Evolutionary conservation across 2,113 vertebrate genomes (phyloP).

Genomic region (Chaetura pelagica): DNA sequence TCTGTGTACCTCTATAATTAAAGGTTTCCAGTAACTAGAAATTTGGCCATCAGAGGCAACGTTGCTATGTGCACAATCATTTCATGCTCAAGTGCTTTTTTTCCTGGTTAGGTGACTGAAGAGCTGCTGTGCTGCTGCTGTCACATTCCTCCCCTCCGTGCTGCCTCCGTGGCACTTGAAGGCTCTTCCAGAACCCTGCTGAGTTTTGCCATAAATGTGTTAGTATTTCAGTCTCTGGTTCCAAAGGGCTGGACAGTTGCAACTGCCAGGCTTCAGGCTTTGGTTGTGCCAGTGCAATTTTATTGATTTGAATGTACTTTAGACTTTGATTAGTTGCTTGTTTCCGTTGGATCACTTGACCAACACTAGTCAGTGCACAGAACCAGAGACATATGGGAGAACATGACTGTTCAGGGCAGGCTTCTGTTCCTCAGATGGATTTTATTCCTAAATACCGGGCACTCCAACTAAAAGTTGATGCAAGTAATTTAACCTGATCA

Average conservation of each 20-base stretch:
- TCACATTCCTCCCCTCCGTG: background rate
- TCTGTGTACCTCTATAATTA: conserved; percentile 6
- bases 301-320: background rate
- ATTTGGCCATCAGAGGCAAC: background rate
- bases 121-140: background rate
- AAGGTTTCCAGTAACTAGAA: conserved; percentile 22
- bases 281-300: background rate
- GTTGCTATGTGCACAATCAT: background rate
- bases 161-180: no score
- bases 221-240: background rate
- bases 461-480: background rate
- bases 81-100: background rate
- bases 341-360: background rate
- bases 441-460: background rate
- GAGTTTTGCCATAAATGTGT: rapidly evolving
- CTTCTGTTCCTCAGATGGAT: background rate
- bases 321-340: background rate
- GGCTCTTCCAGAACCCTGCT: background rate
- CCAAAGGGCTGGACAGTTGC: background rate
- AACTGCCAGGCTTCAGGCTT: background rate
- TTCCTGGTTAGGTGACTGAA: background rate
- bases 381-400: background rate
- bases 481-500: background rate
- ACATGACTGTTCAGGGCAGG: background rate
- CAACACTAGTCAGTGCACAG: background rate